phyloP scores from a whole-genome alignment of 2,888 invertebrate genomes.

The Chalcosyrphus nemorum region DNA sequence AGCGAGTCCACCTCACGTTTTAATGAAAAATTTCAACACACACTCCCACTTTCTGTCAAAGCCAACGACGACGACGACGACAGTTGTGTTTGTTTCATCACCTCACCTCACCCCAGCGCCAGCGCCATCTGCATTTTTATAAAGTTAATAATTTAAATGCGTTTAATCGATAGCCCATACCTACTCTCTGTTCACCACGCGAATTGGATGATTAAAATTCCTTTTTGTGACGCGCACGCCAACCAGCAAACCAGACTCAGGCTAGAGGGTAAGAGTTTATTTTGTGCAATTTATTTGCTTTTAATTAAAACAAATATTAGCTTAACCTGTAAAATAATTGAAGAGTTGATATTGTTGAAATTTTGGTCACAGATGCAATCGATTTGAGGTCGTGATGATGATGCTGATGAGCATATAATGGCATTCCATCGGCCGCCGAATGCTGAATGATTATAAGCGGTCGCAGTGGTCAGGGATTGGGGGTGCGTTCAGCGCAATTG shows the following conservation, averaged over 20 bases:
- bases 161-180: slow-evolving; percentile 16
- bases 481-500: no score
- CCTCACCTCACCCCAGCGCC: no score
- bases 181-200: background rate
- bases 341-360: slow-evolving; percentile 59
- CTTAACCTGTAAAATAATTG: slow-evolving; percentile 63
- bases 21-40: slow-evolving; percentile 9
- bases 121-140: background rate
- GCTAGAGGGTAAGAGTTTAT: background rate
- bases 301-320: slow-evolving; percentile 70
- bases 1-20: background rate
- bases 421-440: no score
- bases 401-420: background rate
- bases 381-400: slow-evolving; percentile 21
- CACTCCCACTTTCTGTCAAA: background rate
- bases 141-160: slow-evolving; percentile 32
- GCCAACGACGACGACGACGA: no score
- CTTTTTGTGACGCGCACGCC: background rate
- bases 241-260: background rate
- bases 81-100: no score
- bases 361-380: slow-evolving; percentile 54
- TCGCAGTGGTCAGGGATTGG: slow-evolving; percentile 13
- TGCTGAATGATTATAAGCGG: slow-evolving; percentile 9
- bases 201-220: slow-evolving; percentile 27
- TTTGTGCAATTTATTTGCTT: slow-evolving; percentile 63